These are phyloP conservation scores for Aphelenchoides besseyi DNA, from an alignment of 1,140 invertebrate genomes.

Conservation along the genomic window DNA sequence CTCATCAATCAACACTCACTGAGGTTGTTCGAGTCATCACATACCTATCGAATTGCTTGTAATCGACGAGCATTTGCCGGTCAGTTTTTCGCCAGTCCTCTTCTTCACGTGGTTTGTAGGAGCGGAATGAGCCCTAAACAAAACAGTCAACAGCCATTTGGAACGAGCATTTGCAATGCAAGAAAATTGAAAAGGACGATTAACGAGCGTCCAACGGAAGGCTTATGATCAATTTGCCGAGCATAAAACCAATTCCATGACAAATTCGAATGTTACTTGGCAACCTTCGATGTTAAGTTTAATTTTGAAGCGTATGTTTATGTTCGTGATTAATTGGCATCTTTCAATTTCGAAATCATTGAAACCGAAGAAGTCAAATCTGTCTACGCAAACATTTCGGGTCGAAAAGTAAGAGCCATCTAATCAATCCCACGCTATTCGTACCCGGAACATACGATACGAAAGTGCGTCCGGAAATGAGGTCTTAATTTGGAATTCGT, in stretches of 20 bases:
- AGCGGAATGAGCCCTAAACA: constrained; percentile 24
- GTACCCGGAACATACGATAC: neutral
- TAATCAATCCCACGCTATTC: neutral
- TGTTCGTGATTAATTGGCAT: neutral
- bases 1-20: neutral
- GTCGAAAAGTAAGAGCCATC: neutral
- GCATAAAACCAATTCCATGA: no score
- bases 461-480: no score
- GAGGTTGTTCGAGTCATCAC: neutral
- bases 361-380: neutral
- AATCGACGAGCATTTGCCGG: constrained; percentile 47
- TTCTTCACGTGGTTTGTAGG: constrained; percentile 12
- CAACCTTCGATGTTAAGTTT: no score
- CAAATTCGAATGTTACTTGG: no score
- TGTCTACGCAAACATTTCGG: neutral
- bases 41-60: constrained; percentile 48
- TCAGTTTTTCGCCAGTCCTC: constrained; percentile 38
- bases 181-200: no score
- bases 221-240: no score
- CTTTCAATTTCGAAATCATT: neutral
- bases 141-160: neutral
- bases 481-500: no score
- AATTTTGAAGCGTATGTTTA: neutral
- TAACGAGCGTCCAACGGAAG: no score
- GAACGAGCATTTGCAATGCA: neutral